phyloP scores from a whole-genome alignment of 1,140 invertebrate species.

The Rhopalosiphum maidis region DNA sequence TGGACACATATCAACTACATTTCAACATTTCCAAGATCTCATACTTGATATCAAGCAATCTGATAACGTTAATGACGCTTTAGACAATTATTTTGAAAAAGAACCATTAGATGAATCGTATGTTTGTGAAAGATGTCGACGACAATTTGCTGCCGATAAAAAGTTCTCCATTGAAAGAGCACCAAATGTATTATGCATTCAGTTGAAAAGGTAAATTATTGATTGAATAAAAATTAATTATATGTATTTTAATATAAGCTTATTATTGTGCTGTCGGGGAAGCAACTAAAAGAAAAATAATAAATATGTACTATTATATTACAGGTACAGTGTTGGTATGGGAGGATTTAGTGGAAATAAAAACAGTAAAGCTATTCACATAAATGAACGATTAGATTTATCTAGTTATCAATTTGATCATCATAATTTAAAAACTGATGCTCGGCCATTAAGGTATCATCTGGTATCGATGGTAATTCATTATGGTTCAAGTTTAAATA shows the following conservation, averaged over 20 bases:
- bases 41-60: slow-evolving; percentile 89
- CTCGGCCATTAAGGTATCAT: slow-evolving; percentile 73
- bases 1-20: slow-evolving; percentile 83
- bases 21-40: slow-evolving; percentile 91
- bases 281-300: background rate
- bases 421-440: slow-evolving; percentile 60
- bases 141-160: slow-evolving; percentile 92
- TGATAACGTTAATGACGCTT: slow-evolving; percentile 80
- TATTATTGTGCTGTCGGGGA: background rate
- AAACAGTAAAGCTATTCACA: slow-evolving; percentile 75
- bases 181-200: slow-evolving; percentile 92
- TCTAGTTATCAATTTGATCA: slow-evolving; percentile 69
- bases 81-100: slow-evolving; percentile 80
- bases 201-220: slow-evolving; percentile 79
- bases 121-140: slow-evolving; percentile 91
- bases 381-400: slow-evolving; percentile 74
- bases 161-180: slow-evolving; percentile 89
- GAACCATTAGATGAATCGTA: slow-evolving; percentile 84
- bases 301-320: slow-evolving; percentile 57
- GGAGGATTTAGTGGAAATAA: slow-evolving; percentile 65
- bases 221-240: background rate
- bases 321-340: slow-evolving; percentile 64
- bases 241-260: background rate
- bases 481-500: slow-evolving; percentile 91
- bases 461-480: slow-evolving; percentile 94